These are phyloP conservation scores for Hippocampus mohnikei DNA, from an alignment of 2,113 vertebrate genomes.

Conservation along the genomic window DNA sequence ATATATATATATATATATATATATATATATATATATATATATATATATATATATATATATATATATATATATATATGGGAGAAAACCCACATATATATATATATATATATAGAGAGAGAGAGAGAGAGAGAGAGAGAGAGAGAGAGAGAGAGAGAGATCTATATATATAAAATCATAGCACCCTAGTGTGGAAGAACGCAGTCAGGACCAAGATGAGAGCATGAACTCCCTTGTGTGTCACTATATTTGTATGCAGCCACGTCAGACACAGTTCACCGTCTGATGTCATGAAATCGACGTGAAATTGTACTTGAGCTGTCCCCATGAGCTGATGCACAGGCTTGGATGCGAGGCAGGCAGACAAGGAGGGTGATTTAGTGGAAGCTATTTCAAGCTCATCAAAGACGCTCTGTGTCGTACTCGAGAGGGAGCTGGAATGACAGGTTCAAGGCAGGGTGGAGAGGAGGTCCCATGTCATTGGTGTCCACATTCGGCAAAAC, in stretches of 20 bases:
- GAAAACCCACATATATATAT: too few species aligned
- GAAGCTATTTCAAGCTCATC: slow-evolving; percentile 57
- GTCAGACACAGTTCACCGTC: slow-evolving; percentile 12
- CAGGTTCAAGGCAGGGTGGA: slow-evolving; percentile 38
- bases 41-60: too few species aligned
- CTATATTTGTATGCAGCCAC: slow-evolving; percentile 4
- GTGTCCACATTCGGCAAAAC: slow-evolving; percentile 29
- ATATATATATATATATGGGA: too few species aligned
- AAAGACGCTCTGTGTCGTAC: slow-evolving; percentile 41
- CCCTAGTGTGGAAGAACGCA: slow-evolving; percentile 7
- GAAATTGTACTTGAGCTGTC: slow-evolving; percentile 44
- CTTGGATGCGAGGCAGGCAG: slow-evolving; percentile 20
- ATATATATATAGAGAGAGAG: too few species aligned
- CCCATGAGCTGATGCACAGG: slow-evolving; percentile 17
- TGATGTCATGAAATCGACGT: slow-evolving; percentile 39
- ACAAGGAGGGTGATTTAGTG: slow-evolving; percentile 28
- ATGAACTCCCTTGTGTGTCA: slow-evolving; percentile 15
- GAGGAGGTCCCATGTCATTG: slow-evolving; percentile 22
- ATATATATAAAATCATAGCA: not conserved
- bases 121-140: too few species aligned
- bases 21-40: too few species aligned
- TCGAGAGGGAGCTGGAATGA: slow-evolving; percentile 46
- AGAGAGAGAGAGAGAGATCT: too few species aligned
- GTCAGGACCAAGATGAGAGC: slow-evolving; percentile 31
- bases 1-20: too few species aligned